Conservation (phyloP, 2,113 vertebrate species). For the Prunella fulvescens region DNA sequence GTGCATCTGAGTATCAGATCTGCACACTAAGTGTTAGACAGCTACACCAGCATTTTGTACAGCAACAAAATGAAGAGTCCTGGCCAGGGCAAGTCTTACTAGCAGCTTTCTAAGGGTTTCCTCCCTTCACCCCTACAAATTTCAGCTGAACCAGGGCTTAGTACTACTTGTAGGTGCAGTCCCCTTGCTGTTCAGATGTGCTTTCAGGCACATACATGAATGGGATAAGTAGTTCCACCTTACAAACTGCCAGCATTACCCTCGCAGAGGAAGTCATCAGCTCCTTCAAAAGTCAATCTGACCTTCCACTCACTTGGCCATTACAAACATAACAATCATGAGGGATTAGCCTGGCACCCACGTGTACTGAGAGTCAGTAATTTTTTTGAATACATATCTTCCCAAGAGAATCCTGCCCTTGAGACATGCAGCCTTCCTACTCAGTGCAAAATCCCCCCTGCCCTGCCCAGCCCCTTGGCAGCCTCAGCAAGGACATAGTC, state of each 20-base stretch:
- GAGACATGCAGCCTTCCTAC: neutral
- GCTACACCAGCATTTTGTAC: fast-evolving
- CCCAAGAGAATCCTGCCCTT: neutral
- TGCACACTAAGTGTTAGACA: neutral
- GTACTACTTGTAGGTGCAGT: neutral
- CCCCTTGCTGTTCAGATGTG: neutral
- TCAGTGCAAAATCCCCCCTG: neutral
- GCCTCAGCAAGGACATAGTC: neutral
- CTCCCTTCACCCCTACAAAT: neutral
- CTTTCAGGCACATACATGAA: neutral
- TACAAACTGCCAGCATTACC: neutral
- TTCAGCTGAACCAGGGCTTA: neutral
- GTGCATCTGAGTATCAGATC: neutral
- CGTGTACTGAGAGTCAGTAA: fast-evolving
- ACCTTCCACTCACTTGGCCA: neutral
- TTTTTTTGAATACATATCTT: neutral
- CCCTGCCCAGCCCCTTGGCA: neutral
- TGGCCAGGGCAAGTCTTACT: neutral
- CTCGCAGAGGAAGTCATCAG: neutral
- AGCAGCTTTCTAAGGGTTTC: neutral
- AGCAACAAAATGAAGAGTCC: neutral
- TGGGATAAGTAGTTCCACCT: neutral
- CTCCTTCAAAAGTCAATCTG: neutral
- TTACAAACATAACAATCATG: neutral
- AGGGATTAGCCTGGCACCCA: neutral